phyloP scores from a whole-genome alignment of 2,113 vertebrate genomes.

The Leptodactylus fuscus region DNA sequence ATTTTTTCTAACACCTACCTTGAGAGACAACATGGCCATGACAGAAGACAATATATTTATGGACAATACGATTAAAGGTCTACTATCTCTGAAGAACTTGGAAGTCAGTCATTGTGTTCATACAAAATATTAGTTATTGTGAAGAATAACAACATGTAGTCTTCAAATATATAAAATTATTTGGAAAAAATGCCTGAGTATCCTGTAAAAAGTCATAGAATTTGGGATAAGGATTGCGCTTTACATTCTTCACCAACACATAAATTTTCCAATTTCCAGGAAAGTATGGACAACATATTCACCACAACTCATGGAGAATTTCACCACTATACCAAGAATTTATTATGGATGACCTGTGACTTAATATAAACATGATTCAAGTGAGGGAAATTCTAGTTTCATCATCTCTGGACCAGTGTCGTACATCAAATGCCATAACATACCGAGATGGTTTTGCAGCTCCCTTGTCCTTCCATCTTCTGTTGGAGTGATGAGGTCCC shows the following conservation, averaged over 20 bases:
- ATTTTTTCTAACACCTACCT: background rate
- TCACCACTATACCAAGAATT: background rate
- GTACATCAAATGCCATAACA: background rate
- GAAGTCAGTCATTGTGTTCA: background rate
- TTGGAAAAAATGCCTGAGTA: background rate
- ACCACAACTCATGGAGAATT: background rate
- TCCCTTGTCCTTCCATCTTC: conserved; percentile 93
- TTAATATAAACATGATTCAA: conserved; percentile 3
- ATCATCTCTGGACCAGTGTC: background rate
- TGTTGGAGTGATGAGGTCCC: conserved; percentile 96
- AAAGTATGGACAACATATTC: background rate
- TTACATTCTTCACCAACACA: background rate
- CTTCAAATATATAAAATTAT: background rate
- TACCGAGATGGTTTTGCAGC: conserved; percentile 95
- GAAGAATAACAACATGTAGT: background rate
- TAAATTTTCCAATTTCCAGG: background rate
- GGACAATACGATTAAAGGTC: background rate
- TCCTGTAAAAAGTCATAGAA: background rate
- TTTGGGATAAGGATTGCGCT: background rate
- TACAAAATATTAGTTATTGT: background rate
- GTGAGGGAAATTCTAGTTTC: background rate
- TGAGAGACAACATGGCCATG: background rate
- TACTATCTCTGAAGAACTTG: background rate
- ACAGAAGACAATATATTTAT: background rate
- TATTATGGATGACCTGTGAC: conserved; percentile 1